Base-by-base conservation (phyloP, 2,888 invertebrate genomes). In the Hymenopus coronatus region DNA sequence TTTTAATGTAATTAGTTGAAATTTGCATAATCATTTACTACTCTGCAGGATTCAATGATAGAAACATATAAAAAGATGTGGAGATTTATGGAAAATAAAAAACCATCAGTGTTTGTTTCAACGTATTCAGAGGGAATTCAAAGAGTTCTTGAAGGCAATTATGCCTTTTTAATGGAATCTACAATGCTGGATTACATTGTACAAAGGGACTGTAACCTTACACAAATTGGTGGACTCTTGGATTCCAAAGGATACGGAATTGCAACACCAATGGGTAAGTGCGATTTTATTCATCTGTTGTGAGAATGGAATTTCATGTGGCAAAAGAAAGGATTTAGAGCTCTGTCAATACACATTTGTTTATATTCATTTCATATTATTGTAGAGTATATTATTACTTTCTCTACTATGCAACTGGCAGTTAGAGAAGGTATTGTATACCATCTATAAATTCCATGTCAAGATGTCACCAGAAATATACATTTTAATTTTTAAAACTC, bases 121-220 rank as follows among this genome's bases (percentile, higher is more conserved):
- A 96, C 96, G 0, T 97, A 97, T 92, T 96, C 96, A 92, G 95
- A 97, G 91, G 98, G 97, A 0, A 96, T 97, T n/a, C 94, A 95
- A 87, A 93, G 96, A 89, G 97, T 97, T 0, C 94, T 96, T 87
- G 95, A 96, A 91, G 97, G 96, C 6, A 96, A 97, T 92, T 98
- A 98, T 93, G 98, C 98, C 33, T 98, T 97, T 92, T 94, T 98
- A 40, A 97, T 98, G 96, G 98, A 98, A 93, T 97, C 97, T 2
- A 97, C 97, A 0, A 97, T 97, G 95, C 93, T 98, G 82, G 98
- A 98, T 92, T 98, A 97, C 92, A 95, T 95, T 90, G 96, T 97
- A 83, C 96, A 97, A 92, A 93, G 97, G 82, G 96, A 98, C 92
- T 98, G 98, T 92, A 97, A 98, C 92, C 94, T 98, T 83, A 98